Conservation (phyloP, 2,888 invertebrate species). For the Villa cingulata region DNA sequence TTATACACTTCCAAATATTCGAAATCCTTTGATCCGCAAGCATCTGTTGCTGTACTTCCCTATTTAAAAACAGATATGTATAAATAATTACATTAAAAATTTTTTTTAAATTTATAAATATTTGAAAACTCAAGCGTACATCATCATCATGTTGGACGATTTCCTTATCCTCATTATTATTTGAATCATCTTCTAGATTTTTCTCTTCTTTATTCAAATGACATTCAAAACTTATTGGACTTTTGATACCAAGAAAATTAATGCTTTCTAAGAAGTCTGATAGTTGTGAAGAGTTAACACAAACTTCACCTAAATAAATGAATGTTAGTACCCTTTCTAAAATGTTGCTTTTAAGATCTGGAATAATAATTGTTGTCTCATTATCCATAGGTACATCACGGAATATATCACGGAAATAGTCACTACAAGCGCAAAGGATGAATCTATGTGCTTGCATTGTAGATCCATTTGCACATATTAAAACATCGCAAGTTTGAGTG, state of each 20-base stretch:
- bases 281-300: constrained; percentile 26
- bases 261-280: constrained; percentile 33
- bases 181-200: not conserved
- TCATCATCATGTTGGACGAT: constrained; percentile 15
- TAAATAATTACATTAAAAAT: not conserved
- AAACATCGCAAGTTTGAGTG: constrained; percentile 28
- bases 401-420: constrained; percentile 27
- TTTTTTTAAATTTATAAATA: not conserved
- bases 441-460: constrained; percentile 31
- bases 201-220: constrained; percentile 3
- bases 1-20: constrained; percentile 32
- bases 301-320: constrained; percentile 33
- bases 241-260: constrained; percentile 31
- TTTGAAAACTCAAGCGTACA: no score
- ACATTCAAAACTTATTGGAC: constrained; percentile 34
- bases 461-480: constrained; percentile 25
- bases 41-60: constrained; percentile 16
- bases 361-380: constrained; percentile 28
- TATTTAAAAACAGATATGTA: constrained; percentile 4
- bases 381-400: constrained; percentile 27
- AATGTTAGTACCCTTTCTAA: constrained; percentile 30
- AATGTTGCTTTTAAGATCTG: constrained; percentile 29
- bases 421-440: constrained; percentile 31
- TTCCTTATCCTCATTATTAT: constrained; percentile 24
- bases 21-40: constrained; percentile 19